phyloP scores from a whole-genome alignment of 2,888 invertebrate species.

The Platycnemis pennipes region DNA sequence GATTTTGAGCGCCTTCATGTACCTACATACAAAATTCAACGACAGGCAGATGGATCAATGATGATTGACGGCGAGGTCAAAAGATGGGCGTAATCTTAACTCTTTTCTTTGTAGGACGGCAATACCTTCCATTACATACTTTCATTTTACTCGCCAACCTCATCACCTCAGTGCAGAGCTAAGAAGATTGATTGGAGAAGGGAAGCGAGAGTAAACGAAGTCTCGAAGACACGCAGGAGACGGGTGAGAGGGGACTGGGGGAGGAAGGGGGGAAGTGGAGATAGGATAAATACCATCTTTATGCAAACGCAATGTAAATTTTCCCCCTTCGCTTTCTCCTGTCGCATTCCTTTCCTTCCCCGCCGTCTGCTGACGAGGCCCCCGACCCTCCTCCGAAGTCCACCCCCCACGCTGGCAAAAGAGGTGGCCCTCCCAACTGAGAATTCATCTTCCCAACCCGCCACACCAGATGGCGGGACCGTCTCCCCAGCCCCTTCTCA shows the following conservation, averaged over 20 bases:
- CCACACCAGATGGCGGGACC: not conserved
- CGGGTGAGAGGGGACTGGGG: not conserved
- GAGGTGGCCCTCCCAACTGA: not conserved
- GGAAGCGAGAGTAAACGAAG: not conserved
- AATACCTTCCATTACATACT: slow-evolving; percentile 2
- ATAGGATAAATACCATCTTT: slow-evolving; percentile 39
- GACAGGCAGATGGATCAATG: not conserved
- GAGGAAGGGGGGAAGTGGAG: not conserved
- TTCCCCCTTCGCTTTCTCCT: not conserved
- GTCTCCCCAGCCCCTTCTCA: not conserved
- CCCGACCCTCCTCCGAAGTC: not conserved
- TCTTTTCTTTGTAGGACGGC: not conserved
- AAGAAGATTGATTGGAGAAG: not conserved
- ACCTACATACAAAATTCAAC: not conserved
- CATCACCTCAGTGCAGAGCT: not conserved
- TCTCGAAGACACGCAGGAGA: not conserved
- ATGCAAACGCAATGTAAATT: slow-evolving; percentile 35
- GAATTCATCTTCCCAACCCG: slow-evolving; percentile 18
- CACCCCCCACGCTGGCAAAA: not conserved
- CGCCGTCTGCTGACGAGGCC: not conserved
- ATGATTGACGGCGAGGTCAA: not conserved
- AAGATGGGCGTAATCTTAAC: not conserved
- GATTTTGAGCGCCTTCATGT: not conserved
- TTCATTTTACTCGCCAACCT: not conserved
- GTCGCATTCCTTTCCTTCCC: not conserved